Percentiles rank a stretch among this genome's conserved stretches.
Evolutionary conservation across 2,113 vertebrate genomes (phyloP).

Genomic region (Daubentonia madagascariensis): DNA sequence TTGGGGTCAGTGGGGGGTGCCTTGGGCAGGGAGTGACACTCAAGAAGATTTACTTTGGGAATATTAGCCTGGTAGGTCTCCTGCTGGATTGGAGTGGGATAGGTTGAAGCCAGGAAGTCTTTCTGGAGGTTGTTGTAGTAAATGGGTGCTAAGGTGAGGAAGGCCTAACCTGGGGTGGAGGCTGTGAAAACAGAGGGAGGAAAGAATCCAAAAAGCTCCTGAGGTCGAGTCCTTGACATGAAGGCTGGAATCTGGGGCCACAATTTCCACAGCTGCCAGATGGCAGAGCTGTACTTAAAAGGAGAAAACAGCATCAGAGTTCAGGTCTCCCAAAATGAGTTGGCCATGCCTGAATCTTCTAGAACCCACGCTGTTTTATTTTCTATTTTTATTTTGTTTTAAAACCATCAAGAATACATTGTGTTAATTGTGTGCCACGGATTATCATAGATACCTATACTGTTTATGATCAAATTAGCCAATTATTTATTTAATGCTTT

Average conservation of each 20-base stretch:
- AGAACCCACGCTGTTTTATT: fast-evolving
- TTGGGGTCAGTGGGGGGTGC: too few relatives aligned
- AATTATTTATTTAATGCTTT: not conserved
- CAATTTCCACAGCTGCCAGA: fast-evolving
- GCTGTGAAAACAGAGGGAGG: fast-evolving
- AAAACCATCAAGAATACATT: not conserved
- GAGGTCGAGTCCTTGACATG: not conserved
- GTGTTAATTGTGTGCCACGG: fast-evolving
- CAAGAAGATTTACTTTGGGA: not conserved
- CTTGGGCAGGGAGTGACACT: too few relatives aligned
- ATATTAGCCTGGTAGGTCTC: not conserved
- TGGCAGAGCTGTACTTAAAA: fast-evolving
- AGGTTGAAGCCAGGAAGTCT: not conserved
- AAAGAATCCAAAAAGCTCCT: too few relatives aligned
- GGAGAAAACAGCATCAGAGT: fast-evolving
- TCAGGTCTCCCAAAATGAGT: not conserved
- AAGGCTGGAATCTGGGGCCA: fast-evolving
- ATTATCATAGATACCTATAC: fast-evolving
- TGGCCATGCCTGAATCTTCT: fast-evolving
- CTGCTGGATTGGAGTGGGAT: fast-evolving
- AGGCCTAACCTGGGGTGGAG: not conserved
- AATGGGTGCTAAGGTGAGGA: not conserved
- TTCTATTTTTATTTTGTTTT: not conserved
- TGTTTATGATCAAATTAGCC: not conserved
- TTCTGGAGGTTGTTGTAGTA: not conserved